These are phyloP conservation scores for Saimiri boliviensis DNA, from an alignment of 2,113 vertebrate genomes.

Conservation along the genomic window DNA sequence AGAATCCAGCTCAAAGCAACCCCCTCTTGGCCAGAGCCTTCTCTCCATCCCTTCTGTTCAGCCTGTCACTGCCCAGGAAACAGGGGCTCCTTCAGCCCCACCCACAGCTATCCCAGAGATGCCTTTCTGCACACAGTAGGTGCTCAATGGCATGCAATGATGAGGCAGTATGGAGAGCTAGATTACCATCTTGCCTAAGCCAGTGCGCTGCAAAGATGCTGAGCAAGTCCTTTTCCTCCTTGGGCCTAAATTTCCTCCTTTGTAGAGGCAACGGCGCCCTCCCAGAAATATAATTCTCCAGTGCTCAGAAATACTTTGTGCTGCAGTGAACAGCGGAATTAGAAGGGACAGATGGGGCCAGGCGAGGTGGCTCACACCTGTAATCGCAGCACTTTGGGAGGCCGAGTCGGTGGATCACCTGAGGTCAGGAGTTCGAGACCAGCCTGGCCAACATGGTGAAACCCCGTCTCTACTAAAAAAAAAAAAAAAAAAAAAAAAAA, in stretches of 20 bases:
- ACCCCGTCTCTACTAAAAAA: too few species aligned
- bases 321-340: neutral
- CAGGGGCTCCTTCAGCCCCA: neutral
- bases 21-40: neutral
- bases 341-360: neutral
- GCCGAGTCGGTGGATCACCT: too few species aligned
- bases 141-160: neutral
- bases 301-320: constrained; percentile 23
- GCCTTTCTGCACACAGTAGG: neutral
- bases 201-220: neutral
- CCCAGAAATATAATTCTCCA: neutral
- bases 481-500: too few species aligned
- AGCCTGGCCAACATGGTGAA: too few species aligned
- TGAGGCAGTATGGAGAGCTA: neutral
- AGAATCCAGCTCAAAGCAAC: neutral
- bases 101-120: neutral
- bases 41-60: neutral
- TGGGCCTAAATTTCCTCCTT: constrained; percentile 15
- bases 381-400: too few species aligned
- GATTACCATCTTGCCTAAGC: neutral
- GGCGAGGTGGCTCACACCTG: neutral
- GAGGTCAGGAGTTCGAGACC: too few species aligned
- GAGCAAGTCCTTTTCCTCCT: neutral
- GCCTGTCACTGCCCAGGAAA: neutral
- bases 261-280: neutral